A percentile compares a stretch with the other conserved stretches of the same genome.
phyloP scores from a whole-genome alignment of 2,113 vertebrate species.

The Pangasianodon hypophthalmus region DNA sequence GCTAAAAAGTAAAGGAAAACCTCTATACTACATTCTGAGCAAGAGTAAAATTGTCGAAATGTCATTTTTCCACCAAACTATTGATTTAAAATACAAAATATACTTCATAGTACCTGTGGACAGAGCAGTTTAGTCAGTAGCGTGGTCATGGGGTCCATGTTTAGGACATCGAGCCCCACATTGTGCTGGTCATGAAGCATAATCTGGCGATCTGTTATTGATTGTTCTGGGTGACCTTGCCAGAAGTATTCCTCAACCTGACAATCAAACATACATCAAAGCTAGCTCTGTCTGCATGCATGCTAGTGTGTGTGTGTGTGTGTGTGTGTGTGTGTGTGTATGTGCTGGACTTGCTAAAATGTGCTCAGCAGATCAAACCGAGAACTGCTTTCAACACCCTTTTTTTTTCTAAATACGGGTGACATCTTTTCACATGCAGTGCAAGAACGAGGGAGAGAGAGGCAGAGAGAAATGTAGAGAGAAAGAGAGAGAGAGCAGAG shows the following conservation, averaged over 20 bases:
- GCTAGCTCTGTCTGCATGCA: slow-evolving; percentile 46
- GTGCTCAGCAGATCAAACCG: slow-evolving; percentile 61
- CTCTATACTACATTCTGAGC: too few species aligned
- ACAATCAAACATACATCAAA: slow-evolving; percentile 72
- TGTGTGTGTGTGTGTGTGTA: slow-evolving; percentile 50
- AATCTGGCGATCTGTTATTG: slow-evolving; percentile 74
- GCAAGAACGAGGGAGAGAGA: slow-evolving; percentile 15
- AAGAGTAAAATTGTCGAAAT: neutral
- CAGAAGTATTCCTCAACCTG: slow-evolving; percentile 69
- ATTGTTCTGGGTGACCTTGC: slow-evolving; percentile 74
- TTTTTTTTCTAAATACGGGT: slow-evolving; percentile 62
- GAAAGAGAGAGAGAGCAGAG: neutral
- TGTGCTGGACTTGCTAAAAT: slow-evolving; percentile 38
- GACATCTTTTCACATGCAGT: slow-evolving; percentile 62
- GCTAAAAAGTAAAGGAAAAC: too few species aligned
- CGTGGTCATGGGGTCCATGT: neutral
- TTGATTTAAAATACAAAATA: neutral
- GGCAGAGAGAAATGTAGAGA: neutral
- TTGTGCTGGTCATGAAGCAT: slow-evolving; percentile 66
- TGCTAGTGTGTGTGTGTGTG: slow-evolving; percentile 42
- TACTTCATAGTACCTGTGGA: neutral
- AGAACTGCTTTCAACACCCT: slow-evolving; percentile 66
- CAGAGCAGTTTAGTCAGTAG: neutral
- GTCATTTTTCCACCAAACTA: neutral
- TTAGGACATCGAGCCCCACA: slow-evolving; percentile 40